Conservation (phyloP, 2,797 vertebrate species). For the Eurystomus glaucurus region DNA sequence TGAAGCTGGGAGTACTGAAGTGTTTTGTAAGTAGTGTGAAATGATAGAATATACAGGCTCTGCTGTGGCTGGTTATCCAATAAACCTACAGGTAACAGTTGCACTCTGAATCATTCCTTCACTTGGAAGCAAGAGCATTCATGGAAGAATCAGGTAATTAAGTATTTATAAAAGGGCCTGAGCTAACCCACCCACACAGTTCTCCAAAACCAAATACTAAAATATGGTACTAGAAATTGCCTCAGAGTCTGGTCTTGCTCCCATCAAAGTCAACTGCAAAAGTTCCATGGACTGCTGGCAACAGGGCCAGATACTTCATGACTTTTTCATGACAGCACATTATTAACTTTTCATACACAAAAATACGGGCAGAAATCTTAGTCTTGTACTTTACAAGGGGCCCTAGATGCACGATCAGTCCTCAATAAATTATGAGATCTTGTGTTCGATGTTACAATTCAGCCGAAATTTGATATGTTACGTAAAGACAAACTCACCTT, state of each 20-base stretch:
- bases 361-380: not conserved
- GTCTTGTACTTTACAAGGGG: not conserved
- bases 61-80: not conserved
- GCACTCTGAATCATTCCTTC: not conserved
- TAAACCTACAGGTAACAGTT: not conserved
- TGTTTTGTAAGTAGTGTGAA: not conserved
- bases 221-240: not conserved
- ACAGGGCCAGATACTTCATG: not conserved
- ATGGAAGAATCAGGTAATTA: not conserved
- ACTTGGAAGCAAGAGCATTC: not conserved
- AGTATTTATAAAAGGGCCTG: not conserved
- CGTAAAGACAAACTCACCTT: not conserved
- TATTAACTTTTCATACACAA: not conserved
- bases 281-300: not conserved
- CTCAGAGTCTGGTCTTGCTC: not conserved
- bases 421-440: not conserved
- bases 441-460: rapidly evolving
- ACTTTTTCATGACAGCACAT: not conserved
- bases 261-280: not conserved
- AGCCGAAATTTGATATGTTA: not conserved
- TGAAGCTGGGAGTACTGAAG: not conserved
- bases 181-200: not conserved
- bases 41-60: not conserved
- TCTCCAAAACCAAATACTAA: not conserved
- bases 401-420: not conserved